phyloP scores from a whole-genome alignment of 1,140 invertebrate genomes.

The Semibalanus balanoides region DNA sequence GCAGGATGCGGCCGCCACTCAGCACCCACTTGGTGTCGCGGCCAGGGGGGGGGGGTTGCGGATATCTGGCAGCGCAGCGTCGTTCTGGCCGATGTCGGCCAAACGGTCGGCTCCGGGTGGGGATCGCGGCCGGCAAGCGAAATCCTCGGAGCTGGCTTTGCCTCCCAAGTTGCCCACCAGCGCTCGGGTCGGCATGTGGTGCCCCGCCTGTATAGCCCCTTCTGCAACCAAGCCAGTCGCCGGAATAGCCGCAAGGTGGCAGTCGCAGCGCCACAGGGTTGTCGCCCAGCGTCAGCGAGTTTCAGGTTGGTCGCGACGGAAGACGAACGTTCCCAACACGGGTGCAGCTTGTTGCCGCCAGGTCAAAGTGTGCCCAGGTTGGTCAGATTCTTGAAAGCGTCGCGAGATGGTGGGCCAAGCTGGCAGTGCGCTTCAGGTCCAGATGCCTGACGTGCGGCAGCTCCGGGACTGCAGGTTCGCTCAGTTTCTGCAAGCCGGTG shows the following conservation, averaged over 20 bases:
- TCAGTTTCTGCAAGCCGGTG: conserved; percentile 49
- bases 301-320: conserved; percentile 48
- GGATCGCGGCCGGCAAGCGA: conserved; percentile 55
- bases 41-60: conserved; percentile 70
- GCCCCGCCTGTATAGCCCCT: conserved; percentile 50
- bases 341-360: conserved; percentile 49
- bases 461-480: conserved; percentile 49
- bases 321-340: conserved; percentile 45
- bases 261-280: conserved; percentile 83
- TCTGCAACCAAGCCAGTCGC: conserved; percentile 55
- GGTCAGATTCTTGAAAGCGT: conserved; percentile 46
- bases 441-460: conserved; percentile 52
- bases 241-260: conserved; percentile 60
- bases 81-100: conserved; percentile 53
- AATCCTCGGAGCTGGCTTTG: conserved; percentile 45
- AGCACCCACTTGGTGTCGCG: conserved; percentile 64
- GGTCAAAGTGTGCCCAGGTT: conserved; percentile 25
- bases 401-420: conserved; percentile 52
- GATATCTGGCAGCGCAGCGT: conserved; percentile 62
- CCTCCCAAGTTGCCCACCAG: conserved; percentile 48
- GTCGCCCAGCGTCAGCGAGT: conserved; percentile 61
- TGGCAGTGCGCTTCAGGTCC: conserved; percentile 58
- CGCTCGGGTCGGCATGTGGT: conserved; percentile 44
- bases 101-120: conserved; percentile 40
- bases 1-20: conserved; percentile 47